Conservation (phyloP, 2,113 vertebrate genomes). For the Lepus timidus region DNA sequence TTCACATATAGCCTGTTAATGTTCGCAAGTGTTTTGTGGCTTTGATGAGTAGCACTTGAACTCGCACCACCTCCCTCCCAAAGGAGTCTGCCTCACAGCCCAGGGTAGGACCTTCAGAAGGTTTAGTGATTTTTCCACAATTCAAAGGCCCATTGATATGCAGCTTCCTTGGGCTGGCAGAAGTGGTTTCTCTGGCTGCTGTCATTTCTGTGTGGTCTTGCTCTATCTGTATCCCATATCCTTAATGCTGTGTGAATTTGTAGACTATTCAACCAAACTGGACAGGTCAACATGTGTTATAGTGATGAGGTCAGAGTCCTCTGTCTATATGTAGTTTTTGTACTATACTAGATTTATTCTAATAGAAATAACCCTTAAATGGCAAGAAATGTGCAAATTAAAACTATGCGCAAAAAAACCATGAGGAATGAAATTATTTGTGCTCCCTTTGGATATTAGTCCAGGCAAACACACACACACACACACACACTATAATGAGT, state of each 20-base stretch:
- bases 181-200: background rate
- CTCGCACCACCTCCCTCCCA: background rate
- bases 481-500: background rate
- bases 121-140: background rate
- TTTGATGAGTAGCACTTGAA: background rate
- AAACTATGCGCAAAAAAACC: background rate
- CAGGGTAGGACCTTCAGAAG: background rate
- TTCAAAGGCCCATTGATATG: fast-evolving
- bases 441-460: background rate
- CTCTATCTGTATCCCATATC: background rate
- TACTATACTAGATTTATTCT: background rate
- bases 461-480: background rate
- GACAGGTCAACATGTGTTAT: background rate
- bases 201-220: background rate
- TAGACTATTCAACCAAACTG: background rate
- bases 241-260: background rate
- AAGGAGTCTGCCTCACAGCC: background rate
- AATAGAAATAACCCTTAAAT: background rate
- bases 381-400: background rate
- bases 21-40: background rate
- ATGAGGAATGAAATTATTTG: background rate
- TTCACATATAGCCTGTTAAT: background rate
- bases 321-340: background rate
- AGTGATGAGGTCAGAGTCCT: background rate
- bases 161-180: too few relatives aligned